Evolutionary conservation across 2,888 invertebrate species (phyloP), one percentile per base, ranked within the genome.

Genomic region (Cerastis leucographa): DNA sequence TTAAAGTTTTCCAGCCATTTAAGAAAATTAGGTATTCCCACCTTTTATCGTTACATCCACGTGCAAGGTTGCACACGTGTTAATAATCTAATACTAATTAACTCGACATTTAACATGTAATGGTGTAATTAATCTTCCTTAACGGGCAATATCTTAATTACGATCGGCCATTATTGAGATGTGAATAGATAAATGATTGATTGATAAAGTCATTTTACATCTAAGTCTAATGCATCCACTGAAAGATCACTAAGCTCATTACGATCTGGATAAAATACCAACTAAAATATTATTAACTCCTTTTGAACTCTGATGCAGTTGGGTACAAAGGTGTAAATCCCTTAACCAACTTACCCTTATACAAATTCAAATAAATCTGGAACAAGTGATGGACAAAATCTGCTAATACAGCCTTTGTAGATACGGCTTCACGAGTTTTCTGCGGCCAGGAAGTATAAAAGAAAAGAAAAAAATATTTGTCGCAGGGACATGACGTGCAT

Each of bases 11-110:
- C 35, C 35, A 35, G 35, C 35, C 35, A 35, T 35, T 35, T 35
- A 35, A 3, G 2, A 35, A 35, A 35, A 35, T 2, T 35, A 35
- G 2, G 35, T 35, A 35, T 35, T 35, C 35, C 35, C 35, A 1
- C 35, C 35, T 35, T 35, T 35, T 35, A 35, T 35, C 35, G 35
- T 35, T 35, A 35, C 3, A 35, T 42, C 5, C 11, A 61, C 25
- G 44, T 66, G 35, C 71, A 81, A 83, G 76, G 77, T 42, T 81
- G 64, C 61, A 74, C 67, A 77, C 64, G 70, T 77, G 79, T 78
- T 81, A 69, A 81, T 85, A n/a, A 81, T 85, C 67, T 51, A 67
- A 74, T 72, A 75, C 72, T 81, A 89, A 89, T 89, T 85, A 78
- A 74, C 64, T 71, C 68, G 86, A 84, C 88, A 83, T 87, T 79